Evolutionary conservation across 1,140 invertebrate genomes (phyloP).

Genomic region (Zaprionus capensis): DNA sequence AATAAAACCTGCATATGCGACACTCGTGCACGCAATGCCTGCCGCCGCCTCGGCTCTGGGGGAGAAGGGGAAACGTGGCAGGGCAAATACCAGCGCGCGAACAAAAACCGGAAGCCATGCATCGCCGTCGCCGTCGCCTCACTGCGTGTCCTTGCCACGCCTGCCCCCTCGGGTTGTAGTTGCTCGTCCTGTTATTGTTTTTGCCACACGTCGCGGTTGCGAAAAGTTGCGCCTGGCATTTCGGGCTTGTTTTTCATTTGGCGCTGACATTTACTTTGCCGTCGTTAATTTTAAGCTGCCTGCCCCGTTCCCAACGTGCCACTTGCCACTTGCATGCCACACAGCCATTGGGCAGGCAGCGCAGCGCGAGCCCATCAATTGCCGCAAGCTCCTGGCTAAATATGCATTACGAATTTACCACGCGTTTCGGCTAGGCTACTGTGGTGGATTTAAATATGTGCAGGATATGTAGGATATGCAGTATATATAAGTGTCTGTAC

Average conservation of each 20-base stretch:
- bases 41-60: conserved; percentile 18
- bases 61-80: conserved; percentile 33
- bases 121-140: conserved; percentile 40
- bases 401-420: conserved; percentile 10
- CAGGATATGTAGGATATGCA: neutral
- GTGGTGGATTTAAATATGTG: neutral
- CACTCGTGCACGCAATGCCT: conserved; percentile 69
- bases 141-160: neutral
- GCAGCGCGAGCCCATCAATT: conserved; percentile 17
- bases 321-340: conserved; percentile 18
- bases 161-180: neutral
- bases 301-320: conserved; percentile 36
- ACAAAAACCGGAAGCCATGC: conserved; percentile 80
- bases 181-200: conserved; percentile 65
- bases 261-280: conserved; percentile 74
- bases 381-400: conserved; percentile 11
- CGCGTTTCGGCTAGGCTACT: neutral
- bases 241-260: conserved; percentile 68
- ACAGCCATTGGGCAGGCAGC: conserved; percentile 1
- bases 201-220: conserved; percentile 71
- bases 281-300: conserved; percentile 80
- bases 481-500: neutral
- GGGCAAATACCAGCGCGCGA: conserved; percentile 70
- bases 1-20: conserved; percentile 83
- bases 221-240: conserved; percentile 64